These are phyloP conservation scores for Drosophila sp. DNA, from an alignment of 1,140 invertebrate species.

Conservation along the genomic window DNA sequence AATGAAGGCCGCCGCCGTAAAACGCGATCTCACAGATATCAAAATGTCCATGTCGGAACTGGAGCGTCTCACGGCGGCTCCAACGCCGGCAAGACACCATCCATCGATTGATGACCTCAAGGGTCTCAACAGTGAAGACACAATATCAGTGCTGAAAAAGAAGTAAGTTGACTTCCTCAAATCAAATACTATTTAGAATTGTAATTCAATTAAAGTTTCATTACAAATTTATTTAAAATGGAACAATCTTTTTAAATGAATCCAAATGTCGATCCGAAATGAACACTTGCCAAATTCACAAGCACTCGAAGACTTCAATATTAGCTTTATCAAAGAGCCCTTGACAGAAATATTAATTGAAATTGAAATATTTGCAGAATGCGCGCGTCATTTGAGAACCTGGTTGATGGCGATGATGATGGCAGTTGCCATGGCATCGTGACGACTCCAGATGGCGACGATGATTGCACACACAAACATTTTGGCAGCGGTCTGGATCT, in stretches of 20 bases:
- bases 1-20: constrained; percentile 89
- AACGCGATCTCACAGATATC: constrained; percentile 90
- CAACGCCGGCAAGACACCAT: constrained; percentile 47
- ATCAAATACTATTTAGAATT: no score
- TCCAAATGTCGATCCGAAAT: no score
- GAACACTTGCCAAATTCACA: no score
- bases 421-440: constrained; percentile 87
- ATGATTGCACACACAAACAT: constrained; percentile 85
- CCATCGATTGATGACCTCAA: constrained; percentile 82
- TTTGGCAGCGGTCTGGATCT: constrained; percentile 69
- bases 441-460: constrained; percentile 91
- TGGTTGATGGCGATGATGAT: constrained; percentile 86
- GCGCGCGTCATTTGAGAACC: constrained; percentile 88
- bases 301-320: no score
- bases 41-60: constrained; percentile 92
- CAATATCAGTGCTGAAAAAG: constrained; percentile 85
- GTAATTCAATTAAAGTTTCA: no score
- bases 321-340: not conserved
- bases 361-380: constrained; percentile 81
- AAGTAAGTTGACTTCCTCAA: constrained; percentile 76
- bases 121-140: constrained; percentile 85
- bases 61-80: constrained; percentile 74
- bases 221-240: no score
- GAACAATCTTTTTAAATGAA: no score
- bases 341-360: no score